Evolutionary conservation across 1,140 invertebrate species (phyloP), one percentile per base, ranked within the genome.

Genomic region (Drosophila truncata): DNA sequence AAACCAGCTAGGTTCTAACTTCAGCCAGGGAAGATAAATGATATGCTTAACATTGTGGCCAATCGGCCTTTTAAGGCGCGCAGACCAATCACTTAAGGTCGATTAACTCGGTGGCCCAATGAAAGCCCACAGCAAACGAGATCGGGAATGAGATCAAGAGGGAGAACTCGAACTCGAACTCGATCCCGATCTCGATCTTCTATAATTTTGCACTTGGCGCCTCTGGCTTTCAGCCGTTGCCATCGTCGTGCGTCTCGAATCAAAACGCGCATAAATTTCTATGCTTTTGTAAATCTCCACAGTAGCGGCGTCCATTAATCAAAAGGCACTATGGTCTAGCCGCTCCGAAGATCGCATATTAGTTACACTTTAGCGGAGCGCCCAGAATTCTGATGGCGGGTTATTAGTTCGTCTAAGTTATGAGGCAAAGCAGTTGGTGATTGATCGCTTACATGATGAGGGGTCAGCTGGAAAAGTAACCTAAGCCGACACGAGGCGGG

Each of bases 301-400:
- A 88, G 83, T 86, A 88, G 83, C 83, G 83, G 83, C 80, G 44
- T 65, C 41, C 83, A 87, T 87, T 87, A 87, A 87, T 87, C 83
- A 87, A 88, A 87, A 82, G 78, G 84, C 83, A 71, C 67, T 62
- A 49, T 49, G 33, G 72, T 47, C 61, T 55, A 46, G 62, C 41
- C 54, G 58, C 25, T 50, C 35, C 41, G 18, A 50, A 75, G 73
- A 61, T 67, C 62, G 61, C 83, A 65, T 87, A 87, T 87, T 87
- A 83, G 83, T 87, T 88, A 86, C 76, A 88, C 84, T 85, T 82
- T 67, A 39, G 57, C 73, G 44, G 14, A 47, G 58, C 20, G 59
- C 49, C 49, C 47, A 49, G 49, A 59, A 61, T 67, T 78, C 64
- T 57, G 54, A 58, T 79, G 70, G 49, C 37, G 80, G 66, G 67